Evolutionary conservation across 2,888 invertebrate genomes (phyloP), one percentile per base, ranked within the genome.

Genomic region (Uloborus plumipes): DNA sequence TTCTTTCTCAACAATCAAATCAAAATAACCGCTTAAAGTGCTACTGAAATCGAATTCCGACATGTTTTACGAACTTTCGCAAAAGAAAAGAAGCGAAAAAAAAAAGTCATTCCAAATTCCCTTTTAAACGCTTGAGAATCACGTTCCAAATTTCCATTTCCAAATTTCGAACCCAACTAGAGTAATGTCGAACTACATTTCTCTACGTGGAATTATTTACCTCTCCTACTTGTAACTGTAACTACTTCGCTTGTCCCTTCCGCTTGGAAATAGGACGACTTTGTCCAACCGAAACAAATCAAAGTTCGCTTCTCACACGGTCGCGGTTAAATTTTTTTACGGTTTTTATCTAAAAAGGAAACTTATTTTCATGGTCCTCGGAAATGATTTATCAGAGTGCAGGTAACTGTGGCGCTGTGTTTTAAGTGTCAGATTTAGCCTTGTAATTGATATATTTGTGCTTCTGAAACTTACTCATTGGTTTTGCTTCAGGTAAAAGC

Each of bases 201-300:
- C n/a, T n/a, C 39, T 64, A 16, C 26, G 15, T 26, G 11, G 39
- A 15, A 39, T 64, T 64, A 16, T 39, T 62, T 39, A 16, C 26
- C 18, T 39, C 64, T 59, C 18, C 14, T 20, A 26, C n/a, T 59
- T 39, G 39, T 39, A 39, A n/a, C n/a, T n/a, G n/a, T n/a, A n/a
- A 39, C 39, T 39, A 39, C 11, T 39, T 39, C 1, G 39, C 39
- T n/a, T 39, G 55, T 31, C 64, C 64, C 39, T 64, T 64, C 64
- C 64, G 64, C 39, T n/a, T 26, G 16, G 47, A 64, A 64, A n/a
- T 64, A 39, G 64, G 39, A 47, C 64, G 39, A 22, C 64, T 64
- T 16, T 15, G 26, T 16, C 64, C 39, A 64, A 64, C 64, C 64
- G 64, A 64, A 26, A 64, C 64, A 39, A 64, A 64, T 16, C 39